Base-by-base conservation (phyloP, 1,140 invertebrate species). In the Drosophila pseudoobscura region DNA sequence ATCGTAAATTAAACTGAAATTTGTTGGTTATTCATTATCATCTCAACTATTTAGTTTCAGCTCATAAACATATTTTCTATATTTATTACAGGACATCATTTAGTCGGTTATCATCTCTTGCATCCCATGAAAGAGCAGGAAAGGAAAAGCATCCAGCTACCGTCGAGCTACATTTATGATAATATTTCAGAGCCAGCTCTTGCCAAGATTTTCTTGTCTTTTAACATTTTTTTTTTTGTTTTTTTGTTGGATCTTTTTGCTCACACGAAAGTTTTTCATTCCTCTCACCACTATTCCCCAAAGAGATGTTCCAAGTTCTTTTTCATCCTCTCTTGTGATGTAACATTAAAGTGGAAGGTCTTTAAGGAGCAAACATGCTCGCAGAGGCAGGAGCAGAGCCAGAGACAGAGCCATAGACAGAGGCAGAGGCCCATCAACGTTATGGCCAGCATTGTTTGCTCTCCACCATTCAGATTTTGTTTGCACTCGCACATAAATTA, bases 401-500 rank as follows among this genome's bases (percentile, higher is more conserved):
- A 35, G 35, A 3, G 7, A 2, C n/a, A 24, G 31, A 43, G 26
- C 49, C 52, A 24, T 5, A 24, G 24, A 0, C 29, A 31, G 29
- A 1, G 1, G 6, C n/a, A 24, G 31, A 43, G 35, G 56, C 52
- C 64, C 79, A 41, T 60, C 59, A 45, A 61, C 78, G 75, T 74
- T 74, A 79, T 70, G 64, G 61, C 45, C 45, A 31, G 47, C 60
- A 64, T 64, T 82, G 79, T 83, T 82, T 82, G 57, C 47, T 61
- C 56, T 74, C 51, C 65, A 35, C 26, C 69, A 83, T 78, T 74
- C 79, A 78, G 45, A 72, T 70, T 82, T 24, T 78, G 66, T 57
- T 69, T 78, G 73, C 63, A 62, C 59, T 55, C 57, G 74, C 78
- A 82, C 83, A 87, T 87, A 87, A 87, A 87, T 87, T 87, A 87